Evolutionary conservation across 2,888 invertebrate species (phyloP).

Genomic region (Aphodius sticticus): DNA sequence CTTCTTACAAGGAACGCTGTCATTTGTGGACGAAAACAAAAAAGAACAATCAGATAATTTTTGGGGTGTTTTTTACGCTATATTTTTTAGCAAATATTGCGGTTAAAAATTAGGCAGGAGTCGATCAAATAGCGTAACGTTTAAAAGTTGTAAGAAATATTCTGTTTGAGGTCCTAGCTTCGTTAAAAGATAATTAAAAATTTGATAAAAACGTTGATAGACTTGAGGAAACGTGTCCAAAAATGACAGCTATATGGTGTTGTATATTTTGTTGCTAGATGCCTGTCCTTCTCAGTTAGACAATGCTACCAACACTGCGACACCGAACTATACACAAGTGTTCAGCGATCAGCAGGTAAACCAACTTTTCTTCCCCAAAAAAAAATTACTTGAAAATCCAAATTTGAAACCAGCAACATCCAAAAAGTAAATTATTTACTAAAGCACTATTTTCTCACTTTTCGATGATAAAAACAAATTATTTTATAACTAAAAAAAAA

Average conservation of each 20-base stretch:
- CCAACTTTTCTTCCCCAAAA: slow-evolving; percentile 28
- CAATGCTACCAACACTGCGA: slow-evolving; percentile 78
- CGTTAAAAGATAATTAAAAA: slow-evolving; percentile 24
- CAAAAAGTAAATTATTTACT: not conserved
- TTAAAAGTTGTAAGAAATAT: slow-evolving; percentile 38
- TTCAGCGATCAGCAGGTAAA: slow-evolving; percentile 59
- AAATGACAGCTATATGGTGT: slow-evolving; percentile 56
- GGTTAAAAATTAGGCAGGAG: not conserved
- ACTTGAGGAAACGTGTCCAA: slow-evolving; percentile 38
- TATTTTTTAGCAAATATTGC: slow-evolving; percentile 4
- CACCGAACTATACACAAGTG: slow-evolving; percentile 62
- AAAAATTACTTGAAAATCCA: not conserved
- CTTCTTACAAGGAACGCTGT: slow-evolving; percentile 52
- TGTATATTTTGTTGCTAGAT: slow-evolving; percentile 89
- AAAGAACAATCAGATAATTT: not conserved
- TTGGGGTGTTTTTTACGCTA: slow-evolving; percentile 6
- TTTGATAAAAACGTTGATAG: slow-evolving; percentile 35
- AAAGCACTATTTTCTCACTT: no score
- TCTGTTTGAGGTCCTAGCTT: slow-evolving; percentile 13
- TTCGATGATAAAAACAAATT: no score
- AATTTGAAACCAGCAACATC: not conserved
- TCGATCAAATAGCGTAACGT: slow-evolving; percentile 10
- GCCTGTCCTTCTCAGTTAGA: slow-evolving; percentile 91
- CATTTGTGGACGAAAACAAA: slow-evolving; percentile 44
- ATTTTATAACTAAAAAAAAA: no score